Conservation (phyloP, 2,888 invertebrate genomes). For the Prenolepis imparis region DNA sequence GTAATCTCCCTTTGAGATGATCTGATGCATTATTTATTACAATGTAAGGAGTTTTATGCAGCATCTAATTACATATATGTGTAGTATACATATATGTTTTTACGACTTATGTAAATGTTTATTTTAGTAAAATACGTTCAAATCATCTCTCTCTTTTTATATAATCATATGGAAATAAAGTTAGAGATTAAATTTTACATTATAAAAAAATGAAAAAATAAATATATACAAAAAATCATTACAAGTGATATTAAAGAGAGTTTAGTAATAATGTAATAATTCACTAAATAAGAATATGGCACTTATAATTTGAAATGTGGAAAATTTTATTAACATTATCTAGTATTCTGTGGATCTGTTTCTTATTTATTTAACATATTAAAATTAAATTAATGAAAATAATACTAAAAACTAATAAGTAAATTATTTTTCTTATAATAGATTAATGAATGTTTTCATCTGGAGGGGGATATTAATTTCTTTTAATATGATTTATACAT, state of each 20-base stretch:
- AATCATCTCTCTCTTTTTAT: background rate
- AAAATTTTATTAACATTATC: background rate
- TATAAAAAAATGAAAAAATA: background rate
- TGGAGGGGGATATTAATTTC: background rate
- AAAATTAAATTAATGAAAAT: background rate
- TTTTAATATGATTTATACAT: conserved; percentile 11
- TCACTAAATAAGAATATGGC: background rate
- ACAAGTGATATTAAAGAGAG: background rate
- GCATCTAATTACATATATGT: background rate
- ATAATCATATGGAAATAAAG: background rate
- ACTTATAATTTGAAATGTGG: too few relatives aligned
- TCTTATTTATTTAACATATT: background rate
- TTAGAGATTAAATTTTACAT: background rate
- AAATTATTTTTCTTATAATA: conserved; percentile 5
- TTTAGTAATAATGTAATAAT: background rate
- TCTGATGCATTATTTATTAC: conserved; percentile 57
- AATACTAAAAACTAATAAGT: background rate
- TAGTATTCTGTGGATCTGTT: background rate
- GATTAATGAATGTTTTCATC: conserved; percentile 11
- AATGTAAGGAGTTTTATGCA: background rate
- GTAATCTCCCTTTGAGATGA: conserved; percentile 29
- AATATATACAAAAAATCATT: background rate
- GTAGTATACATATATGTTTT: background rate
- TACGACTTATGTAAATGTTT: background rate
- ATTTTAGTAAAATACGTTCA: background rate